These are phyloP conservation scores for Mixornis gularis DNA, from an alignment of 2,113 vertebrate genomes.

Conservation along the genomic window DNA sequence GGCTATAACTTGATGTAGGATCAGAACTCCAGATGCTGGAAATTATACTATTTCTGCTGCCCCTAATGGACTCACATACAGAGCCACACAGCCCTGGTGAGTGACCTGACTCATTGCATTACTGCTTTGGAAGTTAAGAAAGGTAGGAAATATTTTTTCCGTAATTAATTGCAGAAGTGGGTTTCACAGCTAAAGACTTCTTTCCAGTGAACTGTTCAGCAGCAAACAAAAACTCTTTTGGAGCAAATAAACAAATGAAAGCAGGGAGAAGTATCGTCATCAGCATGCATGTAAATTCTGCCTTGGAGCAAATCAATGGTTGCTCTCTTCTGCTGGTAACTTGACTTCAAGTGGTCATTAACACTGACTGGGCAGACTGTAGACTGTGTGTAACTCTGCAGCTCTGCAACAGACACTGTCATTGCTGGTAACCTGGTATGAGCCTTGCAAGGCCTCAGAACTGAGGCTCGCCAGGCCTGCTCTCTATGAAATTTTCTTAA, in stretches of 20 bases:
- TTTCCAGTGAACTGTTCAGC: not conserved
- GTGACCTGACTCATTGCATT: not conserved
- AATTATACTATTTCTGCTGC: not conserved
- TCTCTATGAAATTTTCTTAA: not conserved
- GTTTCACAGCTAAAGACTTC: not conserved
- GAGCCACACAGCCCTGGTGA: not conserved
- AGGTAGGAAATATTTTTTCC: not conserved
- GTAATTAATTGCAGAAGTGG: not conserved
- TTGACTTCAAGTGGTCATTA: not conserved
- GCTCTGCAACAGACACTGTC: not conserved
- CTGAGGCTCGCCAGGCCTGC: not conserved
- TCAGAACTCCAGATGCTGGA: not conserved
- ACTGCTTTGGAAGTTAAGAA: not conserved
- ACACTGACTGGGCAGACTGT: not conserved
- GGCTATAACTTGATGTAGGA: not conserved
- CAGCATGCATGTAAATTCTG: not conserved
- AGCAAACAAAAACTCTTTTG: not conserved
- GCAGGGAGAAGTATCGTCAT: not conserved
- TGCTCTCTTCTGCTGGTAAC: not conserved
- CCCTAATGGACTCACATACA: not conserved
- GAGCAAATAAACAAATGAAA: not conserved
- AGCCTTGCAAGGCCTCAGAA: not conserved
- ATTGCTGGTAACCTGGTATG: not conserved
- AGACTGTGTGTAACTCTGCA: not conserved
- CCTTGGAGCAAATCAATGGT: not conserved